Evolutionary conservation across 2,888 invertebrate genomes (phyloP), one percentile per base, ranked within the genome.

Genomic region (Steinernema scapterisci): DNA sequence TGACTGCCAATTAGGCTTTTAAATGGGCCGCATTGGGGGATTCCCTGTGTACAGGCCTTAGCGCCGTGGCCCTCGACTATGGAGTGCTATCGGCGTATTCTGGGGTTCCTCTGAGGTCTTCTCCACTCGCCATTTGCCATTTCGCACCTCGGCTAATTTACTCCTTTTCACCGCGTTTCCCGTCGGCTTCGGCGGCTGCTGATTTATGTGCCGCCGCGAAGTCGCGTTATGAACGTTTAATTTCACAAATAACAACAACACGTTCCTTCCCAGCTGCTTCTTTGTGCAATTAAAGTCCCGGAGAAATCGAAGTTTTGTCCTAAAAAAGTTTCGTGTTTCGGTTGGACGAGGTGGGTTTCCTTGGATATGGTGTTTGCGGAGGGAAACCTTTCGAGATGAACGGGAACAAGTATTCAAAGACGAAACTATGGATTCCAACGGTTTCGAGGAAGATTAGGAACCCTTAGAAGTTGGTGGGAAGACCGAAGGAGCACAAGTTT

Each of bases 221-320:
- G 63, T 63, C 31, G 63, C 25, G 63, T 63, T 63, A 52, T 63
- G 63, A 63, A 63, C 63, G 63, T 63, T 38, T 11, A 27, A 25
- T 63, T 63, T 38, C 63, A 63, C 31, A 31, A 63, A 31, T 63
- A 63, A 31, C 63, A 48, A 48, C 48, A 48, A 48, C 48, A 19
- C 48, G 48, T 9, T n/a, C 13, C 48, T 48, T 48, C 5, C 48
- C 48, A 48, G 48, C 48, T 48, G 48, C 48, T 48, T 3, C 19
- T 48, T 19, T 13, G 9, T 38, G 3, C 38, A 38, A 38, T 38
- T 38, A 38, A 38, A 38, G 3, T 38, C 38, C 9, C 38, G 5
- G 38, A 38, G 38, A 6, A 9, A 38, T 3, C 38, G 38, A 38
- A 9, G 9, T 38, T 3, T 38, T 38, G 38, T 3, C 9, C 38